A percentile compares a stretch with the other conserved stretches of the same genome.
phyloP scores from a whole-genome alignment of 2,888 invertebrate genomes.

The Cantharis lateralis region DNA sequence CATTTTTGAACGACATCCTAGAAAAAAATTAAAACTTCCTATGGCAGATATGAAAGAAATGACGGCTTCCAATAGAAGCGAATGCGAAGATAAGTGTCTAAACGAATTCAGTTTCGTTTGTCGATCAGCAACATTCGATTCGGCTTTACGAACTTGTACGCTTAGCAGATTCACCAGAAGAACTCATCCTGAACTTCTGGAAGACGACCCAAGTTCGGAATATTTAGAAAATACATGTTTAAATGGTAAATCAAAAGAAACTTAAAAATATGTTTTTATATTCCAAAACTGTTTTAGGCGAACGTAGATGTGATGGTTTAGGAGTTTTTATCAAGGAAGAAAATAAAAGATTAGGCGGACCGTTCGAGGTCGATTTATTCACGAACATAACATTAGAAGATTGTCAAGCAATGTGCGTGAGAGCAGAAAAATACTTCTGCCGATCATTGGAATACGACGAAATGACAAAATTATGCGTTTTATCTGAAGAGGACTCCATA shows the following conservation, averaged over 20 bases:
- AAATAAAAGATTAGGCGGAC: constrained; percentile 84
- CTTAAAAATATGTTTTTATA: not conserved
- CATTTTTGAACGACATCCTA: constrained; percentile 85
- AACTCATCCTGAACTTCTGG: constrained; percentile 82
- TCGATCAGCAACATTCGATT: constrained; percentile 84
- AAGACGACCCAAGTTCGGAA: constrained; percentile 86
- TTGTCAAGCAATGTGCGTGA: constrained; percentile 84
- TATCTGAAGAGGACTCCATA: constrained; percentile 89
- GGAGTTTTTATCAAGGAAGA: constrained; percentile 90
- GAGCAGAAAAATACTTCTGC: constrained; percentile 88
- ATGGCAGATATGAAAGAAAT: constrained; percentile 84
- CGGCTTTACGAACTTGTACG: constrained; percentile 76
- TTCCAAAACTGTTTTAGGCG: constrained; percentile 64
- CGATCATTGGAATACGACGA: constrained; percentile 89
- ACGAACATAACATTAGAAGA: constrained; percentile 85
- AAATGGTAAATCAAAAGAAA: constrained; percentile 64
- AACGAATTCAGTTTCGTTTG: constrained; percentile 89
- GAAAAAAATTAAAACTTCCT: constrained; percentile 81
- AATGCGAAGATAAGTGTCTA: constrained; percentile 88
- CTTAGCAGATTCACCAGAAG: constrained; percentile 82
- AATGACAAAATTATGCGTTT: constrained; percentile 82
- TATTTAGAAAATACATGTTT: constrained; percentile 91
- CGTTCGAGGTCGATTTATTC: constrained; percentile 86
- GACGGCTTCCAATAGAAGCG: constrained; percentile 82
- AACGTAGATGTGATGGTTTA: constrained; percentile 83